These are phyloP conservation scores for Diglossa cyanea DNA, from an alignment of 2,797 vertebrate genomes.

Conservation along the genomic window DNA sequence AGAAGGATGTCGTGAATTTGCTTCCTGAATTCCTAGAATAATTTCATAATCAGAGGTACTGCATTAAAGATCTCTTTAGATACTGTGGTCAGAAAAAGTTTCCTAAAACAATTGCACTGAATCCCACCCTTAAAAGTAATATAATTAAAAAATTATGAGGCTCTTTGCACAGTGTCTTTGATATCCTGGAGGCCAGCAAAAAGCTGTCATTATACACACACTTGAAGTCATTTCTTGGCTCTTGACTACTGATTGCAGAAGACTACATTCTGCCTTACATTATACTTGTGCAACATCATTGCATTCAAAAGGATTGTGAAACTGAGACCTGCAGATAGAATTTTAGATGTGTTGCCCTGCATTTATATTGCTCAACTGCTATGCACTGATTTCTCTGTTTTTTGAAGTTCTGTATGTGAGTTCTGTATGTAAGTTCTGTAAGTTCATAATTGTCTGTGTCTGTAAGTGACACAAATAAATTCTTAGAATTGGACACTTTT, in stretches of 20 bases:
- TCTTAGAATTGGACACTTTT: background rate
- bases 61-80: background rate
- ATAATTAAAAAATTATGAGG: background rate
- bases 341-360: background rate
- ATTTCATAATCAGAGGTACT: conserved; percentile 10
- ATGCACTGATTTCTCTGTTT: background rate
- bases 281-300: background rate
- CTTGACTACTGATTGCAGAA: background rate
- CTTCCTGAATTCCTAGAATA: conserved; percentile 33
- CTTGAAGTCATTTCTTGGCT: background rate
- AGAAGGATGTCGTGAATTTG: background rate
- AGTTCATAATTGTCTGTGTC: background rate
- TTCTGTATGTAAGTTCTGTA: too few species aligned
- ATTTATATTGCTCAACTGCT: background rate
- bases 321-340: background rate
- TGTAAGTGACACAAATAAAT: background rate
- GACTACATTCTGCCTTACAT: background rate
- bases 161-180: background rate
- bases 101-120: background rate
- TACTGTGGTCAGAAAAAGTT: background rate
- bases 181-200: background rate
- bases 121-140: background rate
- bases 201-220: background rate
- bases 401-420: background rate
- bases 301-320: background rate